A percentile compares a stretch with the other conserved stretches of the same genome.
phyloP scores from a whole-genome alignment of 2,797 vertebrate genomes.

The Mormyrus proboscirostris region DNA sequence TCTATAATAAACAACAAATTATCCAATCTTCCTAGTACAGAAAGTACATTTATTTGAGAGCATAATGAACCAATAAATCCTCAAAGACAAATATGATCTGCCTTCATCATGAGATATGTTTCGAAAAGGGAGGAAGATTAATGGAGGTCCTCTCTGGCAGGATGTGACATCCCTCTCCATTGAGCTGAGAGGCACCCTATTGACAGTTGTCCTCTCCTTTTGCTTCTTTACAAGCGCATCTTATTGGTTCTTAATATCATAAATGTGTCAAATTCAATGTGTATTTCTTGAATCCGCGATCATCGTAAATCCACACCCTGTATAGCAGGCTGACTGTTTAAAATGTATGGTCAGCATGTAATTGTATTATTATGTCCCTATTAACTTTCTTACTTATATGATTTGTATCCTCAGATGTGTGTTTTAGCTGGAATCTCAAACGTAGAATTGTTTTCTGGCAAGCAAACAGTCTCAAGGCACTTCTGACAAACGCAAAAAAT shows the following conservation, averaged over 20 bases:
- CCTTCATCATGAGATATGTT: conserved; percentile 51
- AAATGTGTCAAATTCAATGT: conserved; percentile 16
- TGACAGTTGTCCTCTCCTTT: conserved; percentile 30
- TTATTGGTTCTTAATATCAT: conserved; percentile 27
- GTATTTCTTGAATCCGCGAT: not conserved
- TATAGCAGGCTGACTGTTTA: not conserved
- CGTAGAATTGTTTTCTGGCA: not conserved
- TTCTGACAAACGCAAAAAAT: not conserved
- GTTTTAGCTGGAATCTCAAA: not conserved
- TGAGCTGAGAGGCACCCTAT: conserved; percentile 28
- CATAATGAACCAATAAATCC: conserved; percentile 75
- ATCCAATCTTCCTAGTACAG: conserved; percentile 63
- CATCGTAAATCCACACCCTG: conserved; percentile 25
- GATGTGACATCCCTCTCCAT: conserved; percentile 41
- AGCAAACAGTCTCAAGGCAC: not conserved
- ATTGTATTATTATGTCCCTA: not conserved
- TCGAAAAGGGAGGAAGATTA: conserved; percentile 36
- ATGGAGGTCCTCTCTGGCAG: conserved; percentile 31
- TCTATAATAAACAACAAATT: conserved; percentile 75
- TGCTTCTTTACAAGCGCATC: conserved; percentile 8
- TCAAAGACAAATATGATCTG: conserved; percentile 68
- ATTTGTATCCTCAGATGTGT: not conserved
- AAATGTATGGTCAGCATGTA: not conserved
- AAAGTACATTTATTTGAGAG: conserved; percentile 69
- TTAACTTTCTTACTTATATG: not conserved